phyloP scores from a whole-genome alignment of 2,113 vertebrate species.

The Lepus europaeus region DNA sequence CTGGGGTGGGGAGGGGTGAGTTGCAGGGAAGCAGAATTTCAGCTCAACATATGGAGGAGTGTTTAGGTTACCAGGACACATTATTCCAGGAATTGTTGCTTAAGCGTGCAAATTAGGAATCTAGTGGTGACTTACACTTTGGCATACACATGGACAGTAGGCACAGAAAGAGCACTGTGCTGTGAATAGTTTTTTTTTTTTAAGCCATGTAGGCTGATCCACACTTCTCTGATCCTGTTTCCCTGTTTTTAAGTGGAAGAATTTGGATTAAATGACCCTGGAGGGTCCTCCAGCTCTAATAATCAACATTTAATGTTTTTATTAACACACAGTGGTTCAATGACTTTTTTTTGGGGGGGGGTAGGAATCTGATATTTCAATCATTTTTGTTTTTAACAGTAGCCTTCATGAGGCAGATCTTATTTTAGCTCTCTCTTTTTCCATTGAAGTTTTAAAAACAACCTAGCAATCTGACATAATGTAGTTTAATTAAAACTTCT shows the following conservation, averaged over 20 bases:
- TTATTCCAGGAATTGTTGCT: slow-evolving; percentile 64
- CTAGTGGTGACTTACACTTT: slow-evolving; percentile 33
- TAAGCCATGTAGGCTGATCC: not conserved
- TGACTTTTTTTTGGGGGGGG: not conserved
- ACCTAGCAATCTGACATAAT: not conserved
- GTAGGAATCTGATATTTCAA: slow-evolving; percentile 40
- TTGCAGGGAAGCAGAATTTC: slow-evolving; percentile 59
- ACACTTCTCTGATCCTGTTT: not conserved
- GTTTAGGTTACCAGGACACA: slow-evolving; percentile 58
- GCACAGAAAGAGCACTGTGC: not conserved
- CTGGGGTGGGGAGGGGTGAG: not conserved
- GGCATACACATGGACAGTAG: not conserved
- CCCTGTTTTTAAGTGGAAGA: slow-evolving; percentile 42
- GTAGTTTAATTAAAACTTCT: slow-evolving; percentile 34
- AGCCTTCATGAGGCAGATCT: slow-evolving; percentile 33
- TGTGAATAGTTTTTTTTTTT: not conserved
- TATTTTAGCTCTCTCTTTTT: slow-evolving; percentile 46
- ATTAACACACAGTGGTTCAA: not conserved
- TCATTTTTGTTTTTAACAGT: slow-evolving; percentile 51
- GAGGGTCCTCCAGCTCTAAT: not conserved
- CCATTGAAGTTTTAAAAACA: not conserved
- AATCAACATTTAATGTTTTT: slow-evolving; percentile 55
- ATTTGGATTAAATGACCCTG: slow-evolving; percentile 19
- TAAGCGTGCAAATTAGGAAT: slow-evolving; percentile 8
- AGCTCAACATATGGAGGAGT: slow-evolving; percentile 71